Base-by-base conservation (phyloP, 23 tunicate genomes). In the Ciona savignyi region DNA sequence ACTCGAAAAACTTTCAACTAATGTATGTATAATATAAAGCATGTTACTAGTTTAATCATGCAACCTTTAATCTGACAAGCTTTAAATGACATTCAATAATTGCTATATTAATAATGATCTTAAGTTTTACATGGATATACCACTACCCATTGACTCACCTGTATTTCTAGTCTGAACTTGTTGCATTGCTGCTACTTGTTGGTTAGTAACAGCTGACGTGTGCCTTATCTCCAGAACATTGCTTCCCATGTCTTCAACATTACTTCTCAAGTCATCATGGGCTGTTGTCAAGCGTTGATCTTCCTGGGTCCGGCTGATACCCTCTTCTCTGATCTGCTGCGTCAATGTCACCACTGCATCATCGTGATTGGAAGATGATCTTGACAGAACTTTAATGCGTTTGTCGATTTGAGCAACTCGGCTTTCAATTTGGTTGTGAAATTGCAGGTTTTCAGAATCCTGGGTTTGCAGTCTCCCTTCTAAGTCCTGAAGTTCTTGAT, bases 391-490 rank as follows among this genome's bases (percentile, higher is more conserved):
- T 62, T 81, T 67, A n/a, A 81, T 27, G 2, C 64, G 33, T 22
- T 62, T 73, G 49, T 73, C 66, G 64, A 51, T 74, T 19, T 78
- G 72, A n/a, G 23, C 0, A 1, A 49, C 33, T 27, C 78, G 66
- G 15, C 70, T 27, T 26, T 81, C 67, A 0, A 81, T 2, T 62
- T 65, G 73, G 25, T 73, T 73, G 31, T 81, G 85, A 66, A 77
- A 77, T 27, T 62, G 1, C 61, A 62, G 64, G 1, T 62, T 63
- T 2, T 63, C 33, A 28, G 77, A 64, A 21, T 24, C 73, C 65
- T 81, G 78, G 49, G 72, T 77, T 29, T 67, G 72, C 32, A 81
- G 20, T 23, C 72, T 71, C 3, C 42, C 34, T 48, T 81, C 78
- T 56, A 81, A 73, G n/a, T 73, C 65, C n/a, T n/a, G 60, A 34